Base-by-base conservation (phyloP, 2,888 invertebrate genomes). In the Pegoplata infirma region DNA sequence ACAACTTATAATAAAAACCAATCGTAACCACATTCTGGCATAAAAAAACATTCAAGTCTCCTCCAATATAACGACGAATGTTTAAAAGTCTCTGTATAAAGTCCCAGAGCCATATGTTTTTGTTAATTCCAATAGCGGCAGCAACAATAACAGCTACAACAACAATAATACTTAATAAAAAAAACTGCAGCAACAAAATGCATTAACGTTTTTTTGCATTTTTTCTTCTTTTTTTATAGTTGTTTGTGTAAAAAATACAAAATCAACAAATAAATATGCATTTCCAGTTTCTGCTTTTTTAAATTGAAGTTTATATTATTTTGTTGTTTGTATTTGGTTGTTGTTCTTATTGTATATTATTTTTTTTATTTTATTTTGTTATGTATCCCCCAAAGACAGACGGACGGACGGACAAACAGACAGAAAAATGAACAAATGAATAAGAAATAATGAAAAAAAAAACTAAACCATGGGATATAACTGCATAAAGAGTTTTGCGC, bases 381-480 rank as follows among this genome's bases (percentile, higher is more conserved):
- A 21, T 23, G n/a, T 23, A 21, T 17, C 23, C n/a, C 49, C 36
- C 14, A n/a, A 40, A 40, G 36, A 40, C 36, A 32, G 32, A 32
- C 32, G 14, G 7, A 28, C n/a, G 53, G n/a, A 25, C 53, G 53
- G 55, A 58, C 58, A 23, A 14, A 36, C 4, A 23, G 58, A 44
- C 21, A 23, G 10, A 14, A 25, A 16, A 28, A 28, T 5, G 14
- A 28, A 53, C 28, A 46, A 46, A 32, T 21, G 17, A 28, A 55
- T 12, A 49, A 49, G 19, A 21, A 53, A 8, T 25, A 51, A 51
- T 12, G 7, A 0, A 21, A 17, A 36, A 17, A 28, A 16, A 8
- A 47, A 55, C 28, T 14, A 72, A 84, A 82, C 83, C 84, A 84
- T 83, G 83, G 84, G 84, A 83, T 83, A 82, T 19, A 51, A 46